Percentiles rank a stretch among this genome's conserved stretches.
Evolutionary conservation across 2,888 invertebrate species (phyloP).

Genomic region (Callosobruchus maculatus): DNA sequence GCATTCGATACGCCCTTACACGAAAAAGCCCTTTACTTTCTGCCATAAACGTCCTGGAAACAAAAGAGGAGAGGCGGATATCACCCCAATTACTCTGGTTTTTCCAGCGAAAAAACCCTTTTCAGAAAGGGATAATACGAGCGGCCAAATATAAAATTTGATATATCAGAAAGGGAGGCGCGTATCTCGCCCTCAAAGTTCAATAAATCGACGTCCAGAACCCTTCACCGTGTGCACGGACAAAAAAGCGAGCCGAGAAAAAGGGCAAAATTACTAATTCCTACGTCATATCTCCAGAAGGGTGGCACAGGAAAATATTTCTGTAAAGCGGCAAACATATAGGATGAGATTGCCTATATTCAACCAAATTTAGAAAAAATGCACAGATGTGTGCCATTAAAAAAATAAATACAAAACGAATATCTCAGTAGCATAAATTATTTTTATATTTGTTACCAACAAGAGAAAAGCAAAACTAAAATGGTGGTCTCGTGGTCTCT

Average conservation of each 20-base stretch:
- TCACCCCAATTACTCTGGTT: not conserved
- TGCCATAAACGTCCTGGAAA: not conserved
- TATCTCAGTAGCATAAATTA: too few relatives aligned
- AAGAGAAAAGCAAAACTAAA: too few relatives aligned
- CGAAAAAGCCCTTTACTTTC: not conserved
- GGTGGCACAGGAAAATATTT: not conserved
- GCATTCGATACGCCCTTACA: not conserved
- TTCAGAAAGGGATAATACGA: not conserved
- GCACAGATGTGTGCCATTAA: too few relatives aligned
- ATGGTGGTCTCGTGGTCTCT: too few relatives aligned
- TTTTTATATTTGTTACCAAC: too few relatives aligned
- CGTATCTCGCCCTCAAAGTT: conserved; percentile 23
- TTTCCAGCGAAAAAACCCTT: not conserved
- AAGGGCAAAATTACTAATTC: not conserved
- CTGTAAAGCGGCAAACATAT: not conserved
- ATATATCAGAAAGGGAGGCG: conserved; percentile 1
- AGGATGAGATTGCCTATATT: too few relatives aligned
- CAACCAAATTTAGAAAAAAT: too few relatives aligned
- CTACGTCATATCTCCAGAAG: not conserved
- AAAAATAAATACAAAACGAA: too few relatives aligned
- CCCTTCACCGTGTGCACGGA: not conserved
- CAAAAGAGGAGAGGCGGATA: not conserved
- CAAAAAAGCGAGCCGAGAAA: not conserved
- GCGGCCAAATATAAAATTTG: not conserved
- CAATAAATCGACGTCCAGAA: conserved; percentile 24